Conservation (phyloP, 2,113 vertebrate genomes). For the Corythoichthys intestinalis region DNA sequence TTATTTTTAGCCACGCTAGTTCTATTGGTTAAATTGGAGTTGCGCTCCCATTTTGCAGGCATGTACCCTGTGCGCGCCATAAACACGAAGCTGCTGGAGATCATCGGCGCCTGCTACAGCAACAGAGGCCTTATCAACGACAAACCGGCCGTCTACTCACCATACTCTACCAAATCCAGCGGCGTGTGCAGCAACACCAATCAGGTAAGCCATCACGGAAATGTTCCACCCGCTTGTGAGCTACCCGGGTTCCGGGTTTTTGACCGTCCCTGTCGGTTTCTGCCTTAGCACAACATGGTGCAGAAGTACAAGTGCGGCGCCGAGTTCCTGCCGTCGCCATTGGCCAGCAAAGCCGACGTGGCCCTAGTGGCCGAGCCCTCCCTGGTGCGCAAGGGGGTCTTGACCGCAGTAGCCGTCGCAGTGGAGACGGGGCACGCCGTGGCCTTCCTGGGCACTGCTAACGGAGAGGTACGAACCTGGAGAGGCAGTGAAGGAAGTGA, state of each 20-base stretch:
- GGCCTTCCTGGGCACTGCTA: conserved; percentile 83
- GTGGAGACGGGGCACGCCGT: conserved; percentile 80
- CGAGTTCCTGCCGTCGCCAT: conserved; percentile 87
- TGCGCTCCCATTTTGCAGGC: conserved; percentile 36
- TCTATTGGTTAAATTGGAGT: not conserved
- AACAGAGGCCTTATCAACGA: conserved; percentile 37
- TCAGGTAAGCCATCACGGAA: conserved; percentile 38
- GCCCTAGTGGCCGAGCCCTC: conserved; percentile 49
- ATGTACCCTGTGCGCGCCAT: conserved; percentile 80
- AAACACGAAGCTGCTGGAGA: conserved; percentile 76
- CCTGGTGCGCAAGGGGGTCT: conserved; percentile 61
- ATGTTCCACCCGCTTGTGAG: not conserved
- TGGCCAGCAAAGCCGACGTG: conserved; percentile 78
- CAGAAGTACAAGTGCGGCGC: conserved; percentile 78
- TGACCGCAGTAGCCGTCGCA: conserved; percentile 82
- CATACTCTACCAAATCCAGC: conserved; percentile 70
- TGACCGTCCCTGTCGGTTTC: not conserved
- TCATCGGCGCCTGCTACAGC: conserved; percentile 81
- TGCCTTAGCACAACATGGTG: conserved; percentile 22
- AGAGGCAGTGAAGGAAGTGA: too few relatives aligned
- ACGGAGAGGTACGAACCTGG: conserved; percentile 75
- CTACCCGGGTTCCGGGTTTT: not conserved
- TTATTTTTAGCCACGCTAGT: not conserved
- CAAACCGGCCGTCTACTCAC: conserved; percentile 76
- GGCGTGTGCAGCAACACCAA: conserved; percentile 46